Base-by-base conservation (phyloP, 2,888 invertebrate species). In the Sarcophaga variegata region DNA sequence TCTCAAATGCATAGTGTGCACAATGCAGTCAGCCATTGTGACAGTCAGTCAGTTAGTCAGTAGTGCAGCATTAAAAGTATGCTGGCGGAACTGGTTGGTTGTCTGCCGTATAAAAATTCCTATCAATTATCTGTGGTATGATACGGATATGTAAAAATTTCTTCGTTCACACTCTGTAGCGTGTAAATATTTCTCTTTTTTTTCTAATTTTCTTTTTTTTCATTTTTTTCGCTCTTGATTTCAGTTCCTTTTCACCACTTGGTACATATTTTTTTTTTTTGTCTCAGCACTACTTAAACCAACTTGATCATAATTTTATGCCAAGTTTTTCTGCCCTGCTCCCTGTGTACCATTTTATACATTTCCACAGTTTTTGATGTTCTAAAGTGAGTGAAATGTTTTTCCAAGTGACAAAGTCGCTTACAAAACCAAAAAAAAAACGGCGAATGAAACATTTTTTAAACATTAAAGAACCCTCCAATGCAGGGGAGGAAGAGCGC, bases 331-430 rank as follows among this genome's bases (percentile, higher is more conserved):
- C 54, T 54, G 54, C 10, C 45, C 17, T 54, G 54, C 17, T 54
- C 17, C 20, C 37, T 76, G 49, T 76, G 49, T 37, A 6, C 27
- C 14, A 22, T 11, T 59, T 63, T 60, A n/a, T 14, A 14, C 4
- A 14, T 54, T 54, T 54, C 17, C 12, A 54, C 54, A 54, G 54
- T 54, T 54, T 66, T 12, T 82, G 71, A 71, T 66, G 64, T 75
- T 80, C 47, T 66, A 66, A 67, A 87, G 37, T 62, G 79, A 76
- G 60, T 54, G 77, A 83, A 85, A 82, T 85, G 80, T 85, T 88
- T 85, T 88, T 78, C 83, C 85, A 83, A 88, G 83, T 85, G 87
- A 88, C 85, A 85, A 88, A 88, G 85, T 85, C 17, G 60, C 83
- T 88, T 84, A 37, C 76, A 85, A 81, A 64, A 59, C 14, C 4